Evolutionary conservation across 53 echinoderm and acorn worm genomes (phyloP).

Genomic region (Henricia sp.): DNA sequence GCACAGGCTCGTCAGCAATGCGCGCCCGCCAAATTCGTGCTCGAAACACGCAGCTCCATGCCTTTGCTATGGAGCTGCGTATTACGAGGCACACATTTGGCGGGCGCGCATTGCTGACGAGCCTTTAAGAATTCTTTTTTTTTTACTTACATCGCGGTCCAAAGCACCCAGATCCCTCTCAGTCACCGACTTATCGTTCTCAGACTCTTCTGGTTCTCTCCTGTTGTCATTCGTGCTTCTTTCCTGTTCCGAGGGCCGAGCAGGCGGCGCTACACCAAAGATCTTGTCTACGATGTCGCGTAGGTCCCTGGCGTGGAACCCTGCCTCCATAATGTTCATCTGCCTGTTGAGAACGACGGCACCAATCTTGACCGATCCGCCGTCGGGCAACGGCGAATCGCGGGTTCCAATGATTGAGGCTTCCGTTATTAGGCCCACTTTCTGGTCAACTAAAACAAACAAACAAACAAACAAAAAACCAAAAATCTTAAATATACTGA

Average conservation of each 20-base stretch:
- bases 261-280: constrained; percentile 33
- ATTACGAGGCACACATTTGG: no score
- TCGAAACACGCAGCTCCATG: no score
- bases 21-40: no score
- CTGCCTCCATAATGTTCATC: constrained; percentile 67
- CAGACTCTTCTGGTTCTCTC: neutral
- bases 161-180: constrained; percentile 27
- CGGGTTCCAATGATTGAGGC: constrained; percentile 63
- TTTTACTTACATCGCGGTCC: constrained; percentile 5
- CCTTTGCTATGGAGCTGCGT: no score
- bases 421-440: constrained; percentile 39
- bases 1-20: no score
- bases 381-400: constrained; percentile 51
- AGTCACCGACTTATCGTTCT: neutral
- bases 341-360: constrained; percentile 64
- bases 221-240: neutral
- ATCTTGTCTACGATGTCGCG: constrained; percentile 50
- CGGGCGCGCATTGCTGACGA: no score
- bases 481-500: no score
- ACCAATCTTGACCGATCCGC: constrained; percentile 70
- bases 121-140: no score
- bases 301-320: constrained; percentile 65
- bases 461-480: no score
- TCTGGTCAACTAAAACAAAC: constrained; percentile 53
- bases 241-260: neutral